Conservation (phyloP, 2,888 invertebrate genomes). For the Oscheius sp. region DNA sequence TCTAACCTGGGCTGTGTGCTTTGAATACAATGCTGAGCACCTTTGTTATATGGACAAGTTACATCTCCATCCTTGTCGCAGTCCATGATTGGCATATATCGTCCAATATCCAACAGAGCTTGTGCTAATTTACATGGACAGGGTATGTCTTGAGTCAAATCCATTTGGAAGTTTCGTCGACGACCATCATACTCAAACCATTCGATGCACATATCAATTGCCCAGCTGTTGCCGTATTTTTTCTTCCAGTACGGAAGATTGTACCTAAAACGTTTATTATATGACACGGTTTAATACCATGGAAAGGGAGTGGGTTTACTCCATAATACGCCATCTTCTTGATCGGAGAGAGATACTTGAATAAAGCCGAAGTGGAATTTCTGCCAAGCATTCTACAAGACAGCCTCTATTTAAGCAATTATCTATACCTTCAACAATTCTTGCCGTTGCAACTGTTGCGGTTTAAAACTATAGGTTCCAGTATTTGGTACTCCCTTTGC, state of each 20-base stretch:
- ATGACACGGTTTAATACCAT: constrained; percentile 78
- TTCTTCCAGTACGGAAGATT: constrained; percentile 83
- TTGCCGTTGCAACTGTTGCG: constrained; percentile 46
- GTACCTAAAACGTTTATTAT: constrained; percentile 30
- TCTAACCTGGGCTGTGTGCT: constrained; percentile 74
- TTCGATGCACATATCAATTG: constrained; percentile 83
- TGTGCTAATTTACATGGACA: constrained; percentile 93
- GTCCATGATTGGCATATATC: constrained; percentile 88
- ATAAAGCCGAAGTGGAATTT: constrained; percentile 63
- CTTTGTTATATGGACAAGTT: constrained; percentile 86
- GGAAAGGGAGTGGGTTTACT: constrained; percentile 88
- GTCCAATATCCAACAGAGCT: constrained; percentile 84
- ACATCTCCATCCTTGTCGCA: constrained; percentile 89
- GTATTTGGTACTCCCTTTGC: constrained; percentile 57
- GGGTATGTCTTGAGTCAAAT: constrained; percentile 60
- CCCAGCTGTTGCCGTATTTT: constrained; percentile 83
- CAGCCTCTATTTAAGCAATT: neutral
- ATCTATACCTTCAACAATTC: constrained; percentile 38
- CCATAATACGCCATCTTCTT: constrained; percentile 80
- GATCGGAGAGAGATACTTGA: constrained; percentile 55
- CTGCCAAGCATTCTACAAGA: constrained; percentile 52
- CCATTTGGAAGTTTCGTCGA: constrained; percentile 63
- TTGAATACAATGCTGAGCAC: constrained; percentile 89
- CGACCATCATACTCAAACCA: constrained; percentile 79
- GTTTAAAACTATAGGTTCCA: constrained; percentile 57